phyloP scores from a whole-genome alignment of 2,888 invertebrate species.

The Dorcus parallelipipedus region DNA sequence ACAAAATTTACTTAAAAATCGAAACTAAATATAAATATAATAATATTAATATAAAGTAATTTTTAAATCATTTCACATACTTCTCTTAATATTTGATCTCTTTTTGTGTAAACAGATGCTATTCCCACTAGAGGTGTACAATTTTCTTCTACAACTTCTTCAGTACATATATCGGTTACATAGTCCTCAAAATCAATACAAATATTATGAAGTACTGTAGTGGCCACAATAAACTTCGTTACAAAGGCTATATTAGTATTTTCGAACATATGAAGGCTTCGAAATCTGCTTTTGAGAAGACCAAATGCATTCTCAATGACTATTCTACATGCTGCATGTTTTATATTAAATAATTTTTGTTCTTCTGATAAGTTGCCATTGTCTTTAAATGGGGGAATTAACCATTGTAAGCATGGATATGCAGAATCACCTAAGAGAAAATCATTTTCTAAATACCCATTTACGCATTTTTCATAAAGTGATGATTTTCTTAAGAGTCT shows the following conservation, averaged over 20 bases:
- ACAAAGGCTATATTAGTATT: conserved; percentile 16
- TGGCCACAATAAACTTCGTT: conserved; percentile 17
- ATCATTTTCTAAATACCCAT: conserved; percentile 12
- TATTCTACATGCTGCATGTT: conserved; percentile 17
- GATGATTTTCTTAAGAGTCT: conserved; percentile 21
- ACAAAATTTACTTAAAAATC: too few species aligned
- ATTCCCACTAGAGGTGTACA: too few species aligned
- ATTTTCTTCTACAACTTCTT: too few species aligned
- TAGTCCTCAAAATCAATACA: not conserved
- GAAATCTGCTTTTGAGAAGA: conserved; percentile 22
- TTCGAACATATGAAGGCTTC: conserved; percentile 21
- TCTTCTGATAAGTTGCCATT: conserved; percentile 15
- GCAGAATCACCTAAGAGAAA: conserved; percentile 26
- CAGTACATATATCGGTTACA: too few species aligned
- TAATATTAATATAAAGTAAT: too few species aligned
- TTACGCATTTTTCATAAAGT: conserved; percentile 12
- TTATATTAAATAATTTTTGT: conserved; percentile 17
- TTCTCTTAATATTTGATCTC: too few species aligned
- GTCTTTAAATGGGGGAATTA: conserved; percentile 19
- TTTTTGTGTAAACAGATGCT: too few species aligned
- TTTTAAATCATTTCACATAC: too few species aligned
- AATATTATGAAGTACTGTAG: conserved; percentile 24
- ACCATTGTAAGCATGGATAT: conserved; percentile 21
- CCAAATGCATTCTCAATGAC: conserved; percentile 22
- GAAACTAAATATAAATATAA: too few species aligned